Conservation (phyloP, 2,888 invertebrate genomes). For the Mythimna vitellina region DNA sequence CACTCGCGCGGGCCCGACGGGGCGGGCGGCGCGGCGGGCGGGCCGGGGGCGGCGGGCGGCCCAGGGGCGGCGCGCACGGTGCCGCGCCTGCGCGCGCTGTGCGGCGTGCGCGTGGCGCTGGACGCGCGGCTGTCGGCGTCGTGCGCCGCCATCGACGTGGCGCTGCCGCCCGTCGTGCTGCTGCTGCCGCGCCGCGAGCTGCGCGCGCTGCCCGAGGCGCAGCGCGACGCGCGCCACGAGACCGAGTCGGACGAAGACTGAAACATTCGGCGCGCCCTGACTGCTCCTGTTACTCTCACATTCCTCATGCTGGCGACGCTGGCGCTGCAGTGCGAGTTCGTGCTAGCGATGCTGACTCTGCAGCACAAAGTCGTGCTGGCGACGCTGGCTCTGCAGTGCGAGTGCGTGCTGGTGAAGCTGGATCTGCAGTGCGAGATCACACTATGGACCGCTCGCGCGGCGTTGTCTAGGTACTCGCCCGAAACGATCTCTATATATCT, state of each 20-base stretch:
- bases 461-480: not conserved
- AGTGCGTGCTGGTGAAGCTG: too few species aligned
- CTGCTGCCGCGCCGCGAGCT: slow-evolving; percentile 68
- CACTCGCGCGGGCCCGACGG: slow-evolving; percentile 64
- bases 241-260: slow-evolving; percentile 38
- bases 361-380: too few species aligned
- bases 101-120: slow-evolving; percentile 72
- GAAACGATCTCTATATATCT: slow-evolving; percentile 35
- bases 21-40: slow-evolving; percentile 39
- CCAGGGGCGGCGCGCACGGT: slow-evolving; percentile 36
- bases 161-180: slow-evolving; percentile 72
- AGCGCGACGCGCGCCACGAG: slow-evolving; percentile 40
- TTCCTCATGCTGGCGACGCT: too few species aligned
- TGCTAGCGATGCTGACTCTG: too few species aligned
- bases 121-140: slow-evolving; percentile 92
- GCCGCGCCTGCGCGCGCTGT: slow-evolving; percentile 58
- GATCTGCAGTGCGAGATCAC: too few species aligned
- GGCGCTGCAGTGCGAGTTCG: too few species aligned
- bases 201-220: slow-evolving; percentile 68
- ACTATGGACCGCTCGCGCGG: not conserved
- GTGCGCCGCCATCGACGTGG: slow-evolving; percentile 90
- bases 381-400: too few species aligned
- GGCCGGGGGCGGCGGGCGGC: slow-evolving; percentile 38
- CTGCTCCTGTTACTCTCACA: too few species aligned
- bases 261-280: not conserved